Conservation (phyloP, 2,797 vertebrate genomes). For the Thalassophryne amazonica region DNA sequence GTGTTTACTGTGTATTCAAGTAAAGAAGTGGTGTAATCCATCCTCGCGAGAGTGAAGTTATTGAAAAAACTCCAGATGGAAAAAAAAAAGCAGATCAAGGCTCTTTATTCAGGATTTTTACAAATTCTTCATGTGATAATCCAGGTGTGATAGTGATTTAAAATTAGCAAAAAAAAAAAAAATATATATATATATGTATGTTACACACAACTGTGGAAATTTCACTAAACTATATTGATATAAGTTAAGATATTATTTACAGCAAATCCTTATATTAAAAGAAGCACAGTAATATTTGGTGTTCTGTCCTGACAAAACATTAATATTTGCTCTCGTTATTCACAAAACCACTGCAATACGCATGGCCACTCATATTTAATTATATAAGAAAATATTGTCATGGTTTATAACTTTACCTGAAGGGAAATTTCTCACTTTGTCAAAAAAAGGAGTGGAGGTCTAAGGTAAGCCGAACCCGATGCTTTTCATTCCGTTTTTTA, state of each 20-base stretch:
- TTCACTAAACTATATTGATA: too few species aligned
- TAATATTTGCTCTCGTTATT: slow-evolving; percentile 1
- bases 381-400: slow-evolving; percentile 8
- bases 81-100: slow-evolving; percentile 43
- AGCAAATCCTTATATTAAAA: background rate
- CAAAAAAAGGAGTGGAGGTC: slow-evolving; percentile 24
- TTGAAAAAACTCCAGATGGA: slow-evolving; percentile 25
- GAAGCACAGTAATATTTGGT: background rate
- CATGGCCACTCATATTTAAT: slow-evolving; percentile 6
- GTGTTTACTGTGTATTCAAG: slow-evolving; percentile 73
- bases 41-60: slow-evolving; percentile 57
- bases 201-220: too few species aligned
- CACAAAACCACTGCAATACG: background rate
- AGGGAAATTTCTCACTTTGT: slow-evolving; percentile 47
- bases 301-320: background rate
- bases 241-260: slow-evolving; percentile 14
- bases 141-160: background rate
- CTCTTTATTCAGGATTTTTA: slow-evolving; percentile 47
- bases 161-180: slow-evolving; percentile 11
- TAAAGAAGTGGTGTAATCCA: slow-evolving; percentile 70
- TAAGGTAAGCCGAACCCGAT: slow-evolving; percentile 36
- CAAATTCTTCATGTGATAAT: slow-evolving; percentile 37
- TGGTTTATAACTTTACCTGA: slow-evolving; percentile 26
- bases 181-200: slow-evolving; percentile 17
- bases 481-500: slow-evolving; percentile 47